These are phyloP conservation scores for Hemichromis elongatus DNA, from an alignment of 2,113 vertebrate species.

Conservation along the genomic window DNA sequence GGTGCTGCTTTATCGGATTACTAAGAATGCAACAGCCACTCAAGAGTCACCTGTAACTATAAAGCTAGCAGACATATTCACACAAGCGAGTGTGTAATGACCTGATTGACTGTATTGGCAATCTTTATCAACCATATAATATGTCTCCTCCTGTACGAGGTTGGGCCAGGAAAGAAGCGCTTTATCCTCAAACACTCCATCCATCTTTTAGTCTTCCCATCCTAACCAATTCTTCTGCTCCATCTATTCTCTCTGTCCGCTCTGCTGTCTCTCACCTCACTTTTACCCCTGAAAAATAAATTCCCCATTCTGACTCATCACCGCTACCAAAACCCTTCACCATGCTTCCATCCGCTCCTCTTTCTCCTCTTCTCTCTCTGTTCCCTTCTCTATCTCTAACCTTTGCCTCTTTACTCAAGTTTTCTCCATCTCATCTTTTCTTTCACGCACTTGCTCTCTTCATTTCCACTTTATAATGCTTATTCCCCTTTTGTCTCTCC, in stretches of 20 bases:
- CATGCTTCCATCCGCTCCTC: not conserved
- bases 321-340: not conserved
- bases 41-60: not conserved
- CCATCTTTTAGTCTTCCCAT: not conserved
- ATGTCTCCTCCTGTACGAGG: not conserved
- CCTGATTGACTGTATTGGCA: not conserved
- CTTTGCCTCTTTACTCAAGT: not conserved
- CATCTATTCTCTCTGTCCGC: not conserved
- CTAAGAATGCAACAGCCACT: not conserved
- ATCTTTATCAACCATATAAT: not conserved
- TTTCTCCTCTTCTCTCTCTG: not conserved
- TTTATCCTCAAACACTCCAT: not conserved
- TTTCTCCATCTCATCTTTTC: not conserved
- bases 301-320: constrained; percentile 3
- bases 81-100: not conserved
- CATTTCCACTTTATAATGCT: constrained; percentile 10
- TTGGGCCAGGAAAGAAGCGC: not conserved
- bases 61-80: not conserved
- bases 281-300: not conserved
- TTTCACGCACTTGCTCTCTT: not conserved
- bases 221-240: not conserved
- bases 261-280: not conserved
- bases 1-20: not conserved
- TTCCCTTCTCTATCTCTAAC: not conserved
- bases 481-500: not conserved